These are phyloP conservation scores for Anthrax anthrax DNA, from an alignment of 2,888 invertebrate species.

Conservation along the genomic window DNA sequence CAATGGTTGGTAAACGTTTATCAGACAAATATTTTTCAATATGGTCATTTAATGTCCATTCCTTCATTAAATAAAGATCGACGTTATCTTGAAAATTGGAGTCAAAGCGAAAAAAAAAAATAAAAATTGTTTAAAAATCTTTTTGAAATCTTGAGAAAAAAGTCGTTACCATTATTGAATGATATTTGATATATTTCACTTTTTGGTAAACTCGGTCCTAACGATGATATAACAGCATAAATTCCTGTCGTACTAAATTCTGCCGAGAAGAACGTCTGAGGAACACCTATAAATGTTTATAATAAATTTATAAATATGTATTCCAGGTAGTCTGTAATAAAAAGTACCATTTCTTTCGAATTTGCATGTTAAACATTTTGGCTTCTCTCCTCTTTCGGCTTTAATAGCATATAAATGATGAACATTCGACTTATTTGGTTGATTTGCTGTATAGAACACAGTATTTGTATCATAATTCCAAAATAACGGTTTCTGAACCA, in stretches of 20 bases:
- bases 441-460: constrained; percentile 74
- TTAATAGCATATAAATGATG: constrained; percentile 68
- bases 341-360: constrained; percentile 17
- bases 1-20: constrained; percentile 41
- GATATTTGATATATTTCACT: constrained; percentile 41
- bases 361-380: constrained; percentile 65
- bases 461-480: constrained; percentile 53
- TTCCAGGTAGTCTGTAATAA: background rate
- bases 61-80: constrained; percentile 12
- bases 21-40: constrained; percentile 37
- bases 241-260: constrained; percentile 51
- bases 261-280: constrained; percentile 36
- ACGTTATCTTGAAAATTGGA: constrained; percentile 15
- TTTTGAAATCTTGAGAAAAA: background rate
- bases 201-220: constrained; percentile 74
- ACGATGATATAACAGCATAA: constrained; percentile 60
- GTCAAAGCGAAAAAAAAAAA: background rate
- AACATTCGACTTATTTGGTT: constrained; percentile 55
- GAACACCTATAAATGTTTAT: constrained; percentile 14
- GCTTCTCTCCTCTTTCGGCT: constrained; percentile 31
- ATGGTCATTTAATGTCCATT: constrained; percentile 55
- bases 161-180: constrained; percentile 22
- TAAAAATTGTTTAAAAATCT: background rate
- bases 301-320: background rate
- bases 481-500: constrained; percentile 56